Conservation (phyloP, 2,888 invertebrate species). For the Eudemis profundana region DNA sequence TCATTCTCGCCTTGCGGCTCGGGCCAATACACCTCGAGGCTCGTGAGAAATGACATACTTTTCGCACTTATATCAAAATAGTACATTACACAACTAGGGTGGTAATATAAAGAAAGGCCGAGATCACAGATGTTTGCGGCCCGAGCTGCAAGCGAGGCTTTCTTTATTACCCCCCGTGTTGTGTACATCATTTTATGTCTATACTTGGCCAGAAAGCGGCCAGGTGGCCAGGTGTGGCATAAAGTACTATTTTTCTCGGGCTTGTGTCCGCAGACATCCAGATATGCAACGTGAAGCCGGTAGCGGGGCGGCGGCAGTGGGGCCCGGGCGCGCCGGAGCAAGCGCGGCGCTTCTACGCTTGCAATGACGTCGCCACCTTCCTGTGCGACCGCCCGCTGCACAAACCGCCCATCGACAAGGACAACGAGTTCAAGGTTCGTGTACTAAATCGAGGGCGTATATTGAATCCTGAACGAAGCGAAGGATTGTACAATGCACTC, state of each 20-base stretch:
- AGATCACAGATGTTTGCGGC: too few species aligned
- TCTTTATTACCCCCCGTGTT: too few species aligned
- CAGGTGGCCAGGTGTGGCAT: neutral
- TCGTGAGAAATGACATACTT: too few species aligned
- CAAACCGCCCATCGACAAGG: constrained; percentile 95
- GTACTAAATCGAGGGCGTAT: neutral
- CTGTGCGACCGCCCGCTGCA: constrained; percentile 96
- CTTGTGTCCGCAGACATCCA: constrained; percentile 90
- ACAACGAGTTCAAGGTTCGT: constrained; percentile 96
- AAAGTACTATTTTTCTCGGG: neutral
- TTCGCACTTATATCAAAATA: too few species aligned
- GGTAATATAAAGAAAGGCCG: too few species aligned
- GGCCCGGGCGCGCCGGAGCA: constrained; percentile 92
- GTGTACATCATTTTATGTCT: too few species aligned
- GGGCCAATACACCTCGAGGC: too few species aligned
- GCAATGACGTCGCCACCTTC: constrained; percentile 95
- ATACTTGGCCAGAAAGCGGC: too few species aligned
- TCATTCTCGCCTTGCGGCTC: too few species aligned
- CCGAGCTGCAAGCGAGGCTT: too few species aligned
- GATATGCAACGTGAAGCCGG: constrained; percentile 97
- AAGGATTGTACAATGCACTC: too few species aligned
- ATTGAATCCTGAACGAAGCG: neutral
- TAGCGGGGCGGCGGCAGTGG: constrained; percentile 88
- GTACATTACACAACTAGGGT: too few species aligned
- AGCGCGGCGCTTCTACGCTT: constrained; percentile 95